Evolutionary conservation across 2,797 vertebrate species (phyloP).

Genomic region (Lutjanus argentimaculatus): DNA sequence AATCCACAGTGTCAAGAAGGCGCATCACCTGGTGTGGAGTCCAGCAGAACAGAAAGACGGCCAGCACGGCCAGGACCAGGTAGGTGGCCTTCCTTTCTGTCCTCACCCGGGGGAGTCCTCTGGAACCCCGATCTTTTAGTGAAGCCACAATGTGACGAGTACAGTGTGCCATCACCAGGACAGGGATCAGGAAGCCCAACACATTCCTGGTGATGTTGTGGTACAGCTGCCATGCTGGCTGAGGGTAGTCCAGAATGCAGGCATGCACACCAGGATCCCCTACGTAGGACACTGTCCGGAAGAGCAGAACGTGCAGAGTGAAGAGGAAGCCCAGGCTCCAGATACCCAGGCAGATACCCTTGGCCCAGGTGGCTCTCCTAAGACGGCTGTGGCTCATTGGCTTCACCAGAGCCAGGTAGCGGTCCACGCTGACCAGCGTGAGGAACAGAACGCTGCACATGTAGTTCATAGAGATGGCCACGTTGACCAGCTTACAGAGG

Average conservation of each 20-base stretch:
- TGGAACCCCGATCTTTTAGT: conserved; percentile 77
- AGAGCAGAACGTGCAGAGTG: conserved; percentile 86
- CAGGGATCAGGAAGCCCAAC: conserved; percentile 88
- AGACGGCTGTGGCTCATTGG: conserved; percentile 87
- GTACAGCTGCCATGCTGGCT: conserved; percentile 77
- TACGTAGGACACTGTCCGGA: conserved; percentile 75
- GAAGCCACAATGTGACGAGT: conserved; percentile 81
- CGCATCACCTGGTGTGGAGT: conserved; percentile 89
- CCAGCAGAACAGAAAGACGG: conserved; percentile 90
- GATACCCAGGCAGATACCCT: conserved; percentile 85
- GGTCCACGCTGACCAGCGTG: conserved; percentile 90
- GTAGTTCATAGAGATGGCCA: conserved; percentile 86
- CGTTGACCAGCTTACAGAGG: conserved; percentile 88
- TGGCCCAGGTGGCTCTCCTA: conserved; percentile 85
- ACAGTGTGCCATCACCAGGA: conserved; percentile 85
- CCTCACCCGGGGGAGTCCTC: conserved; percentile 69
- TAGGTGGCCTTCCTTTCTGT: conserved; percentile 87
- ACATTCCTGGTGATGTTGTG: conserved; percentile 85
- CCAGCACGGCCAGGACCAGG: conserved; percentile 87
- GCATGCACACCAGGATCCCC: conserved; percentile 52
- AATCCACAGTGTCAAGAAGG: conserved; percentile 84
- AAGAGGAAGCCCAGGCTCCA: conserved; percentile 86
- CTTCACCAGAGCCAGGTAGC: conserved; percentile 91
- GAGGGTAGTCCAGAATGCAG: conserved; percentile 85
- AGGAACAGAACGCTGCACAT: conserved; percentile 90